Conservation (phyloP, 2,113 vertebrate species). For the Indicator maculatus region DNA sequence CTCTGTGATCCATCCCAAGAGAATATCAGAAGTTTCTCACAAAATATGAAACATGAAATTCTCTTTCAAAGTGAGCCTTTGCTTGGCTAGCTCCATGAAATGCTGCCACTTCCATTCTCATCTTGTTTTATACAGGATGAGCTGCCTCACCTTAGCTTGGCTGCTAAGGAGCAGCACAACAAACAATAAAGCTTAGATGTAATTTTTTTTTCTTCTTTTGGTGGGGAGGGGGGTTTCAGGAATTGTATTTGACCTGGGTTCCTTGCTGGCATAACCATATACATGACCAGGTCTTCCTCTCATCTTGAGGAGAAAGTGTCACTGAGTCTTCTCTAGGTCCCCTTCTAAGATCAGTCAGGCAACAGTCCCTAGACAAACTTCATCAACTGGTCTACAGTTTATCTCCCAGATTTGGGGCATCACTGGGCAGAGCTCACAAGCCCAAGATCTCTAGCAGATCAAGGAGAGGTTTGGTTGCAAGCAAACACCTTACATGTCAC, state of each 20-base stretch:
- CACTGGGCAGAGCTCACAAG: background rate
- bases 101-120: background rate
- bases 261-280: background rate
- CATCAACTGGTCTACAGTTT: background rate
- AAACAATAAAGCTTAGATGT: background rate
- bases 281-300: background rate
- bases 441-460: background rate
- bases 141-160: background rate
- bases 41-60: slow-evolving; percentile 8
- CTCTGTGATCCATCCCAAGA: background rate
- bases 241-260: background rate
- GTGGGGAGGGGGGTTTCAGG: no score
- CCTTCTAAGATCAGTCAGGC: background rate
- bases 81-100: background rate
- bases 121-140: background rate
- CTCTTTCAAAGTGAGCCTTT: slow-evolving; percentile 43
- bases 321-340: background rate
- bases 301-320: background rate
- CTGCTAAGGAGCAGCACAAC: background rate
- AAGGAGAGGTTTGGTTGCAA: background rate
- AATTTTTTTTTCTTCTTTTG: background rate
- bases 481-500: background rate
- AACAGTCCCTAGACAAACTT: background rate
- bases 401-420: background rate
- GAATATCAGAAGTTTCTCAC: slow-evolving; percentile 10